A percentile compares a stretch with the other conserved stretches of the same genome.
phyloP scores from a whole-genome alignment of 2,888 invertebrate species.

The Andrena trimmerana region DNA sequence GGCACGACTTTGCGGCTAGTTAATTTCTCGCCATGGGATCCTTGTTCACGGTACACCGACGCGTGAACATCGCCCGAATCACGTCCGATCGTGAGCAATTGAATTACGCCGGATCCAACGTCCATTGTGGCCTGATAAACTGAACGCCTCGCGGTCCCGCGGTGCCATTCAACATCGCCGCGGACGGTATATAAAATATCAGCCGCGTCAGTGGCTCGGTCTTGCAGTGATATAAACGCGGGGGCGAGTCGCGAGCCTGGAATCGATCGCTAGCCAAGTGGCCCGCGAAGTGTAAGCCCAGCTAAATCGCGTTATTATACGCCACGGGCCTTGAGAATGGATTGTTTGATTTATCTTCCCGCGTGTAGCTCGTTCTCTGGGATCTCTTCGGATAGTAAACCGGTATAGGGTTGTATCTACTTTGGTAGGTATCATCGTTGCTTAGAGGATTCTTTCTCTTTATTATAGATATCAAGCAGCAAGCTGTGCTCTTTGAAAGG shows the following conservation, averaged over 20 bases:
- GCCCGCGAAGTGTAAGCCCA: conserved; percentile 18
- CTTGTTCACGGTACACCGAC: not conserved
- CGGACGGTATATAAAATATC: conserved; percentile 24
- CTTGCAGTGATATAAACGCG: conserved; percentile 2
- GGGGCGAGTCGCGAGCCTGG: not conserved
- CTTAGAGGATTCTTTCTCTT: no score
- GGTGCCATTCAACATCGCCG: not conserved
- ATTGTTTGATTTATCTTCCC: not conserved
- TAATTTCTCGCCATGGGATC: conserved; percentile 11
- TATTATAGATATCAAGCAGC: no score
- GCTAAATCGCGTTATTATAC: conserved; percentile 31
- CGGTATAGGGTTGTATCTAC: no score
- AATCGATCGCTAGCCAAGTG: conserved; percentile 32
- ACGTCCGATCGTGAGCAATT: conserved; percentile 19
- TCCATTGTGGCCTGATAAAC: conserved; percentile 19
- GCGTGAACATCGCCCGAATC: not conserved
- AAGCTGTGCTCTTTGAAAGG: no score
- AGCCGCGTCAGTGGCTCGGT: not conserved
- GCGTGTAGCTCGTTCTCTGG: no score
- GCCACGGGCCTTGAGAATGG: not conserved
- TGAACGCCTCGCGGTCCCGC: conserved; percentile 9
- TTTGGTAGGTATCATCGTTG: no score
- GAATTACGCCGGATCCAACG: not conserved
- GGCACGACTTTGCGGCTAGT: conserved; percentile 3
- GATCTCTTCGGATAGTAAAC: no score